phyloP scores from a whole-genome alignment of 2,797 vertebrate species.

The Pagetopsis macropterus region DNA sequence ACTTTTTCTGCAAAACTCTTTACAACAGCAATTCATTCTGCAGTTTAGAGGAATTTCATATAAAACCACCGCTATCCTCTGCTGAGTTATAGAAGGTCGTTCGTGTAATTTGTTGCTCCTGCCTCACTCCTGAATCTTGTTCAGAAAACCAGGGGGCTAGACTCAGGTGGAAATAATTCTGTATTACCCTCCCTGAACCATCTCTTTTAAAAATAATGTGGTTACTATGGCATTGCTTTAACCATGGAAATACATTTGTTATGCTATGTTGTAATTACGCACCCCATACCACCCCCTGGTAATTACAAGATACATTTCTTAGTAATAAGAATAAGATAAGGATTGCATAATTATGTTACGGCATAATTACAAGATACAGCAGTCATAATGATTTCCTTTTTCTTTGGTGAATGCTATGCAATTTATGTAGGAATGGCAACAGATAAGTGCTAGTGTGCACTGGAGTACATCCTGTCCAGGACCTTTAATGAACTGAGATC shows the following conservation, averaged over 20 bases:
- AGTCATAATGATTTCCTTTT: neutral
- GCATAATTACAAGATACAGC: neutral
- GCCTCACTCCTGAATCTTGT: neutral
- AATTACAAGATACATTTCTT: neutral
- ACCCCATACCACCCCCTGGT: too few relatives aligned
- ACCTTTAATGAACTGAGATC: neutral
- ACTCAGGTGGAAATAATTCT: neutral
- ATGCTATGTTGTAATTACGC: neutral
- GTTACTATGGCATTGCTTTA: neutral
- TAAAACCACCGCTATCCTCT: conserved; percentile 16
- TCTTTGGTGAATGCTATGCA: neutral
- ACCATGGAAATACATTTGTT: neutral
- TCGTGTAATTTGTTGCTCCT: conserved; percentile 24
- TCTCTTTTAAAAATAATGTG: neutral
- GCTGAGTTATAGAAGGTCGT: conserved; percentile 19
- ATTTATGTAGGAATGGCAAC: neutral
- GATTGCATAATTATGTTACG: neutral
- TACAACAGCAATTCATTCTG: neutral
- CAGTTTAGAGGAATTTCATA: conserved; percentile 11
- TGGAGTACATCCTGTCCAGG: neutral
- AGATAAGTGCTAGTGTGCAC: neutral
- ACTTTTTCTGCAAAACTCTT: conserved; percentile 6
- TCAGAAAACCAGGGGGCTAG: conserved; percentile 1
- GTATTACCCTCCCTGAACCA: neutral
- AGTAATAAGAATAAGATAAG: neutral